Evolutionary conservation across 2,113 vertebrate genomes (phyloP), one percentile per base, ranked within the genome.

Genomic region (Macaca nemestrina): DNA sequence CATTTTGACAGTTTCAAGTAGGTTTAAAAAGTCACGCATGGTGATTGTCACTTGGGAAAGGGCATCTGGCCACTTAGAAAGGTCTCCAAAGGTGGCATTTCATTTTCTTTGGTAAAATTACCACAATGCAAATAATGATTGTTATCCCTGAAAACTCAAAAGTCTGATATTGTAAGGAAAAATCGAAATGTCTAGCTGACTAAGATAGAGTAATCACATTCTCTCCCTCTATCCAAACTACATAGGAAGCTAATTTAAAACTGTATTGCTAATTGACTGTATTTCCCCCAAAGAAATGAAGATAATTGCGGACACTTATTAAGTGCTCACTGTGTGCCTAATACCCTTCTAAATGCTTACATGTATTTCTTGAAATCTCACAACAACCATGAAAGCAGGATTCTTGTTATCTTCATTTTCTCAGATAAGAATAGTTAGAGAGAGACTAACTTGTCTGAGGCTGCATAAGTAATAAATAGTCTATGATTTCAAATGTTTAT

Each of bases 191-290:
- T 73, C 59, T 75, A 25, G 13, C 83, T 89, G 67, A 79, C 2
- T 10, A 88, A 11, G 18, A 78, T 55, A 94, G 48, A 81, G 43
- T 89, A 25, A 7, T 82, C 35, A 68, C 25, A 70, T 88, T 94
- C 8, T 82, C 32, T n/a, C 11, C 25, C 32, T 85, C 38, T 52
- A 73, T 18, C 32, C 35, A 82, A 92, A 79, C 11, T 40, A 45
- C 20, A 22, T 6, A 52, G 25, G 23, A 91, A 95, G 22, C 32
- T 48, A 70, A 78, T 55, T 96, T 88, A 89, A 93, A 93, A 93
- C 8, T 55, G 18, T 8, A 68, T 61, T 88, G 38, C 52, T 70
- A 88, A 73, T 73, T 96, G 55, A 80, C 79, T 93, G 68, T 38
- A 86, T 57, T 82, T 72, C 3, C 30, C 25, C 73, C 25, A 55